These are phyloP conservation scores for Chironex yamaguchii DNA, from an alignment of 30 jellyfish, hydroid and myxozoan species.

Conservation along the genomic window DNA sequence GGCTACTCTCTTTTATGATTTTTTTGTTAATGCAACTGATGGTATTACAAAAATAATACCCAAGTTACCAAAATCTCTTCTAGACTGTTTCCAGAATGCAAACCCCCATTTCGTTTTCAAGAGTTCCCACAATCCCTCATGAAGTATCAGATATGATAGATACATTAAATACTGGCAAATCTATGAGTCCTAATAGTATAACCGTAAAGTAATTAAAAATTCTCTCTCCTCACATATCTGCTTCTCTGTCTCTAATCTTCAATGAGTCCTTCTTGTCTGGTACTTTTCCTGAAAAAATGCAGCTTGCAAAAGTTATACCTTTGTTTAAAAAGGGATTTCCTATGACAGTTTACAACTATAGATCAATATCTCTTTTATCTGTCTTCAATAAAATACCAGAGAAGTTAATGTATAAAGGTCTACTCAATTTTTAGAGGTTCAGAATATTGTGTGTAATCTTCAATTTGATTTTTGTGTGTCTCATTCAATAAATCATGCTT, in stretches of 20 bases:
- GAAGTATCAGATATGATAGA: slow-evolving; percentile 42
- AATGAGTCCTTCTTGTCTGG: slow-evolving; percentile 52
- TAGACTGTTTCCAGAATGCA: background rate
- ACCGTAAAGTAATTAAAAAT: slow-evolving; percentile 31
- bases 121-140: slow-evolving; percentile 34
- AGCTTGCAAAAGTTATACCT: slow-evolving; percentile 59
- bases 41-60: slow-evolving; percentile 44
- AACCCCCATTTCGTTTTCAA: slow-evolving; percentile 33
- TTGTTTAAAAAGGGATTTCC: slow-evolving; percentile 49
- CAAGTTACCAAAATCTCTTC: slow-evolving; percentile 41
- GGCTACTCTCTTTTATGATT: slow-evolving; percentile 34
- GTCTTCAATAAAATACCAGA: slow-evolving; percentile 25
- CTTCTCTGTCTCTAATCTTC: slow-evolving; percentile 45
- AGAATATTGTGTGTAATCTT: background rate
- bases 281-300: slow-evolving; percentile 30
- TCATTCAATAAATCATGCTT: slow-evolving; percentile 16
- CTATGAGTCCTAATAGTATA: slow-evolving; percentile 52
- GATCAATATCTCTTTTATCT: slow-evolving; percentile 48
- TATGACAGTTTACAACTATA: slow-evolving; percentile 41
- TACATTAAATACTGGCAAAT: slow-evolving; percentile 26
- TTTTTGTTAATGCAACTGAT: slow-evolving; percentile 41
- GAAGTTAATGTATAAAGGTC: slow-evolving; percentile 32
- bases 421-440: slow-evolving; percentile 14
- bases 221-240: slow-evolving; percentile 50
- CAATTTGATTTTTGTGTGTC: slow-evolving; percentile 48